A percentile compares a stretch with the other conserved stretches of the same genome.
These are phyloP conservation scores for Ornithorhynchus anatinus DNA, from an alignment of 2,113 vertebrate genomes.

Conservation along the genomic window DNA sequence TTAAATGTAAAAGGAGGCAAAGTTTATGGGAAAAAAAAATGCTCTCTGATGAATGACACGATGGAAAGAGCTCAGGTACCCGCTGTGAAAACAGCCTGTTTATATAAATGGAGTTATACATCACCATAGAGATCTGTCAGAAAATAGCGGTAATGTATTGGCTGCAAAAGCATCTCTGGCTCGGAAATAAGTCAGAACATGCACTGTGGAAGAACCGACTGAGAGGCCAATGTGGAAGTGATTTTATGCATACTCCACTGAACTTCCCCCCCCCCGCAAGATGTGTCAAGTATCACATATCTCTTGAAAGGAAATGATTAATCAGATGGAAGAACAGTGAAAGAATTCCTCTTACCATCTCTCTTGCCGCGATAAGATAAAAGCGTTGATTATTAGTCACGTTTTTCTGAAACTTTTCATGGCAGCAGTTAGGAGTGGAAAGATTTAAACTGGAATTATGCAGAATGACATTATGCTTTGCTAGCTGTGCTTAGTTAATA, in stretches of 20 bases:
- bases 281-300: conserved; percentile 27
- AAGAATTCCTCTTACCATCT: conserved; percentile 1
- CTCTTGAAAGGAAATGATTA: conserved; percentile 19
- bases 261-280: conserved; percentile 20
- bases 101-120: conserved; percentile 56
- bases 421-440: background rate
- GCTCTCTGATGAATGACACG: conserved; percentile 44
- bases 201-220: conserved; percentile 24
- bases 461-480: conserved; percentile 1
- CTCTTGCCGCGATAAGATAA: conserved; percentile 14
- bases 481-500: conserved; percentile 22
- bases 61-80: conserved; percentile 50
- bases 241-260: conserved; percentile 3
- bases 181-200: conserved; percentile 55
- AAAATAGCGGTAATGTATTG: conserved; percentile 45
- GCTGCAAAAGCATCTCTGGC: conserved; percentile 44
- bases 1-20: conserved; percentile 21
- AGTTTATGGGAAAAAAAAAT: conserved; percentile 17
- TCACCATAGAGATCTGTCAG: conserved; percentile 41
- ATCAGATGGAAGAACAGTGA: conserved; percentile 37
- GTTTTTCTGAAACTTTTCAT: conserved; percentile 2
- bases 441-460: conserved; percentile 3
- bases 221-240: conserved; percentile 20
- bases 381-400: conserved; percentile 9
- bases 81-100: conserved; percentile 52